Percentiles rank a stretch among this genome's conserved stretches.
Evolutionary conservation across 2,888 invertebrate genomes (phyloP).

Genomic region (Aspidiotus rigidus): DNA sequence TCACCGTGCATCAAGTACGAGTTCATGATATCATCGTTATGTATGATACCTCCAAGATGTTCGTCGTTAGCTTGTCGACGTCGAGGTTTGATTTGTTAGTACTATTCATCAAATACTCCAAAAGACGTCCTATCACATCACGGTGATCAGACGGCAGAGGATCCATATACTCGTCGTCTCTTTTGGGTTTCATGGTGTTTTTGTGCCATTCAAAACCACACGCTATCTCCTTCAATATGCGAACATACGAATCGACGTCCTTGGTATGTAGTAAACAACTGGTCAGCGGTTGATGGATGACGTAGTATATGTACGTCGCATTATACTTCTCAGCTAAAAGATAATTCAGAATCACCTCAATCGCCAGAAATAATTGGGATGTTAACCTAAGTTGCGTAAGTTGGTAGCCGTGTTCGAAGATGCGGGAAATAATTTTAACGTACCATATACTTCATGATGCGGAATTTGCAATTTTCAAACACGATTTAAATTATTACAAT

Average conservation of each 20-base stretch:
- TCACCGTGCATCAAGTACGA: too few relatives aligned
- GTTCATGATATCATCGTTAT: too few relatives aligned
- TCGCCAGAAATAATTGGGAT: too few relatives aligned
- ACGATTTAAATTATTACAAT: too few relatives aligned
- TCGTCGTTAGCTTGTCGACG: not conserved
- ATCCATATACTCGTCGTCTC: constrained; percentile 39
- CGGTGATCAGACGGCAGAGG: constrained; percentile 39
- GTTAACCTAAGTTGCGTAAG: too few relatives aligned
- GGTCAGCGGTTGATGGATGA: constrained; percentile 52
- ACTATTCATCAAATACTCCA: constrained; percentile 45
- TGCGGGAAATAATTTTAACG: not conserved
- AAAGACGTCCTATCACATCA: constrained; percentile 52
- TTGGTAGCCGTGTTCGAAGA: not conserved
- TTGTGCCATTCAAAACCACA: constrained; percentile 33
- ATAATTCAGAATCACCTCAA: not conserved
- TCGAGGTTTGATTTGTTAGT: constrained; percentile 38
- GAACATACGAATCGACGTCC: constrained; percentile 55
- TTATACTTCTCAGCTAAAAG: constrained; percentile 45
- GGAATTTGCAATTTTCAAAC: too few relatives aligned
- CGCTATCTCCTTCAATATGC: constrained; percentile 49
- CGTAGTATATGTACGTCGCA: constrained; percentile 51
- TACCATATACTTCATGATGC: not conserved
- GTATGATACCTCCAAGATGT: too few relatives aligned
- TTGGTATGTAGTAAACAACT: constrained; percentile 52
- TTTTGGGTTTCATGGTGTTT: constrained; percentile 37